Evolutionary conservation across 1,140 invertebrate genomes (phyloP), one percentile per base, ranked within the genome.

Genomic region (Pseudobourletiella spinata): DNA sequence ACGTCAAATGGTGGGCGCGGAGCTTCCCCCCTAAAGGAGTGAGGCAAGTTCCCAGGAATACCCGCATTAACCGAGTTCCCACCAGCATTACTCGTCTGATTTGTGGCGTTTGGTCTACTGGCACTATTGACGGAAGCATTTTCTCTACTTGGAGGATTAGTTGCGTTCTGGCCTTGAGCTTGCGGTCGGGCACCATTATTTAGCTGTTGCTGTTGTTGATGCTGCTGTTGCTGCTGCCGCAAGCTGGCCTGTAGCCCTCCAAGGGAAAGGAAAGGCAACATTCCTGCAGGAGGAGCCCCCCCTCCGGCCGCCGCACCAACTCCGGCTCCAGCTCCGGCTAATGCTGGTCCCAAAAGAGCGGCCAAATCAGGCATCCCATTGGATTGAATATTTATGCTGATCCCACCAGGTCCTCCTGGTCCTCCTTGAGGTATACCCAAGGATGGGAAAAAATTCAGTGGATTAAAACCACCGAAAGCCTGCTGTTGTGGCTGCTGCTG

Each of bases 311-410:
- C 25, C 4, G 22, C 22, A 51, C 14, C 48, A 6, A 4, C 18
- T n/a, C 11, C 16, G 6, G n/a, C 24, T 28, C 16, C 29, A 20
- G 16, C 26, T 25, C 50, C 50, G 22, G 48, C 58, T 22, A 44
- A 39, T 2, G 50, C 28, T 8, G 62, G 57, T 18, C 62, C 62
- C 16, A 64, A 20, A 18, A 60, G 28, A 18, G 59, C 30, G 3
- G 16, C 39, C 11, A 64, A 60, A 30, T 64, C 63, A 48, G 61
- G 56, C 30, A 59, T 56, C 24, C 57, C 57, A 44, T 63, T 58
- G 2, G 44, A 25, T 20, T 64, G 63, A 56, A 64, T 60, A 29
- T 64, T 64, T 22, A 64, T 63, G 24, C 56, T 64, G 8, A 60
- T 18, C 11, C 63, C 63, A 22, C 26, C 26, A 2, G 39, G 39